Base-by-base conservation (phyloP, 2,113 vertebrate genomes). In the Tetrax tetrax region DNA sequence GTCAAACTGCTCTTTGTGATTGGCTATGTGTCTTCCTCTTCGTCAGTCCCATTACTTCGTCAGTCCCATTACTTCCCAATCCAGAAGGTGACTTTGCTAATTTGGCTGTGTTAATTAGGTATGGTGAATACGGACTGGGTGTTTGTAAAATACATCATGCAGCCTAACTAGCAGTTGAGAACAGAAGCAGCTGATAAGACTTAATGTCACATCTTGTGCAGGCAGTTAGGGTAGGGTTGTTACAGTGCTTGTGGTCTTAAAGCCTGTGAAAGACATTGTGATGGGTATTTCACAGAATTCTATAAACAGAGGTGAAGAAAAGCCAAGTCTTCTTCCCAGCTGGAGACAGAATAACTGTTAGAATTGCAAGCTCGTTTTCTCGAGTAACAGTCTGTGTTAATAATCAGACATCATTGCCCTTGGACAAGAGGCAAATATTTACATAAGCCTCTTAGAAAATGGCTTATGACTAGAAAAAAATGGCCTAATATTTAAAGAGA, bases 351-450 rank as follows among this genome's bases (percentile, higher is more conserved):
- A 41, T 68, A 94, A 83, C 70, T 74, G 54, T n/a, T 68, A 56
- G 89, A 96, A 89, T 79, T 82, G 48, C 56, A 78, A 70, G 53
- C 35, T 94, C 1, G 1, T 87, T 93, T 93, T 93, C 84, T 71
- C 75, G 53, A 93, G 48, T 84, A 95, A 71, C 33, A 56, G 38
- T 27, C 53, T 78, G 60, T 82, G 41, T 78, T 31, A 65, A 65
- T 80, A 83, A 95, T 76, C 90, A 86, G 60, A 83, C 31, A 53
- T 61, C 10, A 1, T 56, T 57, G 60, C 74, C 65, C 35, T 75
- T n/a, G 82, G 90, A 81, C 48, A 76, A 57, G 61, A 78, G 31
- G 63, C 54, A 90, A 84, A 77, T 93, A 83, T 89, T 94, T 90
- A 53, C 56, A 15, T 75, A 53, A 84, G 15, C 35, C 31, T 79